Evolutionary conservation across 2,113 vertebrate species (phyloP).

Genomic region (Egretta garzetta): DNA sequence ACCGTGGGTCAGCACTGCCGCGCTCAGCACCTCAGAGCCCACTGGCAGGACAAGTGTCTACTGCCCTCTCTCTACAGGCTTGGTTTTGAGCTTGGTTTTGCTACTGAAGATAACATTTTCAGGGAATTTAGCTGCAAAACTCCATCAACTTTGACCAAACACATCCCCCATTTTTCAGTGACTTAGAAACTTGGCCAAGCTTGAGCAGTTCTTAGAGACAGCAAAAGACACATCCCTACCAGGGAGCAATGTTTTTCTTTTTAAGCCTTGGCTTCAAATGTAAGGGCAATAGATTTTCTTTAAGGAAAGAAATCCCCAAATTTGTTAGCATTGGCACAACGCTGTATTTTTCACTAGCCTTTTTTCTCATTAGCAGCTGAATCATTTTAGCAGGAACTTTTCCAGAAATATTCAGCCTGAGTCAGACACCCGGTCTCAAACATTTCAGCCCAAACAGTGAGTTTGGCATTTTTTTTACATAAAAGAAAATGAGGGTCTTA

Average conservation of each 20-base stretch:
- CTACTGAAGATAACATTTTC: background rate
- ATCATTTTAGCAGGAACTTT: constrained; percentile 16
- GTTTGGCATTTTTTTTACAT: background rate
- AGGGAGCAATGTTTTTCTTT: background rate
- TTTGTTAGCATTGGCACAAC: constrained; percentile 32
- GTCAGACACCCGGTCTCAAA: background rate
- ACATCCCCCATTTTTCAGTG: background rate
- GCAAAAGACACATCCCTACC: background rate
- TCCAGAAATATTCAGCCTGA: constrained; percentile 15
- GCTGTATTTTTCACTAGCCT: background rate
- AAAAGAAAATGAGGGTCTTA: background rate
- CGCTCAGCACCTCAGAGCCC: background rate
- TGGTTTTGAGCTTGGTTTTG: background rate
- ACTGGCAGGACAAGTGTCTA: background rate
- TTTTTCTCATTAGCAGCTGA: constrained; percentile 24
- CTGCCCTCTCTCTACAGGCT: background rate
- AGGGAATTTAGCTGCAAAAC: background rate
- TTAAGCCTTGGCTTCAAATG: background rate
- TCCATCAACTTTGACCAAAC: background rate
- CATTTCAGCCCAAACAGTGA: background rate
- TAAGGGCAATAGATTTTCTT: constrained; percentile 9
- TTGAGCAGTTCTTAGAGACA: background rate
- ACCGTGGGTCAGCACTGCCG: too few relatives aligned
- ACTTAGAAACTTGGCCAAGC: background rate
- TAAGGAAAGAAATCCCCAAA: constrained; percentile 32